Conservation (phyloP, 1,140 invertebrate species). For the Liolophura sinensis region DNA sequence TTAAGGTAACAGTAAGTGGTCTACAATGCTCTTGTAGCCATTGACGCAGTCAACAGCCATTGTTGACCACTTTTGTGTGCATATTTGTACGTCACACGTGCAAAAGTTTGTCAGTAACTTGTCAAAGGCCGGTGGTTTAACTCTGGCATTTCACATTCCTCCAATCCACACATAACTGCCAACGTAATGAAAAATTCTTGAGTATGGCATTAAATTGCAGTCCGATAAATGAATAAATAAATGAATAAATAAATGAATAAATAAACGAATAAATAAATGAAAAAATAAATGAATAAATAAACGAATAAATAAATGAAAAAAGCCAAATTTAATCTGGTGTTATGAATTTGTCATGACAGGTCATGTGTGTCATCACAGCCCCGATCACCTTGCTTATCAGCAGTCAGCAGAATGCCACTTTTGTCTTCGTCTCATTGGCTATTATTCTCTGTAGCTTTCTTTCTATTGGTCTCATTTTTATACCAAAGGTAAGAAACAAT, state of each 20-base stretch:
- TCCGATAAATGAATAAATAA: too few species aligned
- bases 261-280: neutral
- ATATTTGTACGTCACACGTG: too few species aligned
- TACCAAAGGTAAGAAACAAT: constrained; percentile 79
- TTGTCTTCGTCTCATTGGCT: constrained; percentile 92
- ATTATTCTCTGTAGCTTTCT: constrained; percentile 97
- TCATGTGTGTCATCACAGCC: constrained; percentile 94
- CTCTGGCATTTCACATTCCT: too few species aligned
- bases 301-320: constrained; percentile 3
- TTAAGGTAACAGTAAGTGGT: too few species aligned
- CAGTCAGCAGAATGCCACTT: constrained; percentile 95
- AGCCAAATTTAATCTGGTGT: constrained; percentile 1
- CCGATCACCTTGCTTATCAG: constrained; percentile 96
- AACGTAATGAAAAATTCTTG: too few species aligned
- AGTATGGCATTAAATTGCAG: too few species aligned
- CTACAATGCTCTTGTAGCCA: too few species aligned
- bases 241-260: neutral
- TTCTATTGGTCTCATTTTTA: constrained; percentile 95
- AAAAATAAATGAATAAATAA: neutral
- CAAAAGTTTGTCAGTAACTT: too few species aligned
- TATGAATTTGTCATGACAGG: constrained; percentile 34
- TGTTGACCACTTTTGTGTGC: too few species aligned
- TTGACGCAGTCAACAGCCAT: too few species aligned
- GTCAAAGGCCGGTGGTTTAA: too few species aligned
- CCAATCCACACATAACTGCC: too few species aligned